A percentile compares a stretch with the other conserved stretches of the same genome.
These are phyloP conservation scores for Arenaria interpres DNA, from an alignment of 2,113 vertebrate species.

Conservation along the genomic window DNA sequence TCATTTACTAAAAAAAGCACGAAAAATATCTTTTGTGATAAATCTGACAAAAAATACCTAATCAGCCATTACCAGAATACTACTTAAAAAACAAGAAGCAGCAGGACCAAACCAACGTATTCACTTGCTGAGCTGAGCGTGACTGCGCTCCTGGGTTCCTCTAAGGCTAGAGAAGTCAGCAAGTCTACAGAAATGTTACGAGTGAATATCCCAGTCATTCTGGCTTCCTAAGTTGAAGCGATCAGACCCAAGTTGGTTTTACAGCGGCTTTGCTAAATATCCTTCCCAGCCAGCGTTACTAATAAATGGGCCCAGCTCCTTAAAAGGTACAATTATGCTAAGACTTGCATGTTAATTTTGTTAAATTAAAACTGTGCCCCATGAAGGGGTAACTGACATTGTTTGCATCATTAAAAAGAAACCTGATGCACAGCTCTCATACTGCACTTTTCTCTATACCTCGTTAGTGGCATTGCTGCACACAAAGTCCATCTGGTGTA, in stretches of 20 bases:
- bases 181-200: background rate
- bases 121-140: background rate
- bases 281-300: background rate
- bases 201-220: background rate
- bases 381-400: background rate
- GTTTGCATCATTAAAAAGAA: slow-evolving; percentile 6
- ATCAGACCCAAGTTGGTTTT: background rate
- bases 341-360: background rate
- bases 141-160: background rate
- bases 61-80: background rate
- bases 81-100: background rate
- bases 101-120: background rate
- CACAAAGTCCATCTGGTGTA: background rate
- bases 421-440: background rate
- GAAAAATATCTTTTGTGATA: background rate
- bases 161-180: background rate
- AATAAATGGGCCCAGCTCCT: background rate
- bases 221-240: background rate
- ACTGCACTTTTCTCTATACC: background rate
- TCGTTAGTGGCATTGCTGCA: background rate
- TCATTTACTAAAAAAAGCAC: background rate
- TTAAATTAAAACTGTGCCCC: background rate
- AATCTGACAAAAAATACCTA: background rate
- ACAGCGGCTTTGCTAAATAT: background rate
- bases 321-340: background rate